Base-by-base conservation (phyloP, 2,113 vertebrate species). In the Cynopterus brachyotis region DNA sequence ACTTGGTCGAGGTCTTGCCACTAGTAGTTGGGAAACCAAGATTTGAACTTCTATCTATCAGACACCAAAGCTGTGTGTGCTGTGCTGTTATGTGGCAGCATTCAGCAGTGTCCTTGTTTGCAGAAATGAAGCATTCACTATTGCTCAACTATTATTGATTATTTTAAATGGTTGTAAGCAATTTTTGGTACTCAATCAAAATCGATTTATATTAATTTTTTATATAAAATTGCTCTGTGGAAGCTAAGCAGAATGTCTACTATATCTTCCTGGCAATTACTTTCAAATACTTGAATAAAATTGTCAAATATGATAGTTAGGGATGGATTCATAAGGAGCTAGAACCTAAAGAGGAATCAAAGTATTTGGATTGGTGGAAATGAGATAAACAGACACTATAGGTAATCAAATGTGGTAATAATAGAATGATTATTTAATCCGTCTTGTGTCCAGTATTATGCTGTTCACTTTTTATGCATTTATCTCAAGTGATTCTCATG, bases 111-210 rank as follows among this genome's bases (percentile, higher is more conserved):
- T 45, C 12, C 79, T n/a, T 78, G 8, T 55, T 73, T 89, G 30
- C n/a, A 7, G 79, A 94, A 47, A 83, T 42, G 42, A 85, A n/a
- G 47, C 50, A 1, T 78, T 92, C 40, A 57, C 40, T 42, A 4
- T 93, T 89, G 87, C 79, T 93, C 73, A 76, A 76, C 62, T 96
- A 47, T 67, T 86, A 89, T 73, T 9, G 28, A 89, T 96, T 88
- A 97, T 66, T 32, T 96, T 90, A 96, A 95, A 96, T 89, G 92
- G 47, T 82, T 96, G 72, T 72, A 81, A 85, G 69, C 64, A 81
- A 60, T 94, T 95, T 86, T 22, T 95, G 53, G 89, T 87, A 96
- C 35, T 60, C 69, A 96, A 76, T 26, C 57, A 75, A 83, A 73
- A 45, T 70, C 37, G 76, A 8, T 79, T 96, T 88, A 89, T 90